Conservation (phyloP, 2,797 vertebrate species). For the Sorex maritimensis region DNA sequence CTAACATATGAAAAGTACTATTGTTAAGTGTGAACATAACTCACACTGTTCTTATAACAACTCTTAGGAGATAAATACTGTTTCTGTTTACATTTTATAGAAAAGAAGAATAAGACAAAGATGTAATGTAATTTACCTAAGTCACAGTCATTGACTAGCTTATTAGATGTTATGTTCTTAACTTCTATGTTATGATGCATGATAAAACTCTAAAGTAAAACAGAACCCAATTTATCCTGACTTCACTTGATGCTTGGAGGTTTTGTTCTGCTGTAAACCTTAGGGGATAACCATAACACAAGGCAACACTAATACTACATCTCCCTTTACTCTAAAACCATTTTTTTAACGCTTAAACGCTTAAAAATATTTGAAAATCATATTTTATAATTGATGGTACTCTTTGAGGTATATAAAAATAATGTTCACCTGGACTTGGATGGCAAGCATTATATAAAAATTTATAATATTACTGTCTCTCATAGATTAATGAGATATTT, state of each 20-base stretch:
- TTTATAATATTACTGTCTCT: not conserved
- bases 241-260: not conserved
- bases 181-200: not conserved
- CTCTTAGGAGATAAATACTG: not conserved
- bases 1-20: constrained; percentile 17
- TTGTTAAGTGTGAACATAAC: constrained; percentile 23
- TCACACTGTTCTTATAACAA: constrained; percentile 12
- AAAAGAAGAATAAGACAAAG: constrained; percentile 25
- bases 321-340: constrained; percentile 24
- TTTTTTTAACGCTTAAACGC: too few relatives aligned
- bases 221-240: not conserved
- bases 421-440: not conserved
- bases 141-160: constrained; percentile 10
- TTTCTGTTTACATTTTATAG: constrained; percentile 34
- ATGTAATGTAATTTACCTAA: constrained; percentile 22
- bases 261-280: not conserved
- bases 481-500: constrained; percentile 3
- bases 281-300: constrained; percentile 2
- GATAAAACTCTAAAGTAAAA: constrained; percentile 26
- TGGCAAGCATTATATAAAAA: constrained; percentile 12
- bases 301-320: not conserved
- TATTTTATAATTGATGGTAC: not conserved
- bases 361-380: too few relatives aligned
- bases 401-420: constrained; percentile 5
- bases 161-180: not conserved